Percentiles rank a stretch among this genome's conserved stretches.
Conservation (phyloP, 2,888 invertebrate species). For the Drosophila algonquin region DNA sequence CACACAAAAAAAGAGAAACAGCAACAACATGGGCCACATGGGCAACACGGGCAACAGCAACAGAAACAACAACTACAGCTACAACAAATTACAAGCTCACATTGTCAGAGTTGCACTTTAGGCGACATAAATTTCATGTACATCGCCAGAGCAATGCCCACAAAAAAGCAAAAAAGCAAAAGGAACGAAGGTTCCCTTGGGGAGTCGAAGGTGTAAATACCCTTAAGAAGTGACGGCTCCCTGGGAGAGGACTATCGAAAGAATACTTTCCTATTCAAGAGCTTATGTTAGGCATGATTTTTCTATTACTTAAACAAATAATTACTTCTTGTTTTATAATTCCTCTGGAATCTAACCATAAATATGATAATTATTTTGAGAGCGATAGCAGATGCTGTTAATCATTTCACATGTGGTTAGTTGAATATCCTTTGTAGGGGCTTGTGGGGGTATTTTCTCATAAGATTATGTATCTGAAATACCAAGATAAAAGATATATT, state of each 20-base stretch:
- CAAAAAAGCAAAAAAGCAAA: constrained; percentile 27
- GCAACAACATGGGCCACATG: constrained; percentile 4
- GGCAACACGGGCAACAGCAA: constrained; percentile 17
- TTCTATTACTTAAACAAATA: background rate
- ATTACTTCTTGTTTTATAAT: background rate
- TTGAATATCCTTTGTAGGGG: background rate
- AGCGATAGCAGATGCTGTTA: background rate
- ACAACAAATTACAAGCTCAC: constrained; percentile 79
- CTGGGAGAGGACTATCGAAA: background rate
- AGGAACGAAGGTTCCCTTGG: background rate
- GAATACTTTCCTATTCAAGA: too few species aligned
- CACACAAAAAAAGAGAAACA: constrained; percentile 5
- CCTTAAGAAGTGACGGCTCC: background rate
- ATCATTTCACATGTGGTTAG: background rate
- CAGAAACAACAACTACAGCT: constrained; percentile 39
- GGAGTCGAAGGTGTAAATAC: background rate
- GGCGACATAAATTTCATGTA: constrained; percentile 79
- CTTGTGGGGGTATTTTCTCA: background rate
- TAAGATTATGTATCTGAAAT: too few species aligned
- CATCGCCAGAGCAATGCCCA: constrained; percentile 43
- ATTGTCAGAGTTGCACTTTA: constrained; percentile 78
- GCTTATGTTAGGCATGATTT: too few species aligned
- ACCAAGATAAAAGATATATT: too few species aligned
- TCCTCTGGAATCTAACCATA: background rate
- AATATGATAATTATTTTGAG: background rate